Percentiles rank a stretch among this genome's conserved stretches.
Evolutionary conservation across 2,113 vertebrate species (phyloP).

Genomic region (Lamprotornis superbus): DNA sequence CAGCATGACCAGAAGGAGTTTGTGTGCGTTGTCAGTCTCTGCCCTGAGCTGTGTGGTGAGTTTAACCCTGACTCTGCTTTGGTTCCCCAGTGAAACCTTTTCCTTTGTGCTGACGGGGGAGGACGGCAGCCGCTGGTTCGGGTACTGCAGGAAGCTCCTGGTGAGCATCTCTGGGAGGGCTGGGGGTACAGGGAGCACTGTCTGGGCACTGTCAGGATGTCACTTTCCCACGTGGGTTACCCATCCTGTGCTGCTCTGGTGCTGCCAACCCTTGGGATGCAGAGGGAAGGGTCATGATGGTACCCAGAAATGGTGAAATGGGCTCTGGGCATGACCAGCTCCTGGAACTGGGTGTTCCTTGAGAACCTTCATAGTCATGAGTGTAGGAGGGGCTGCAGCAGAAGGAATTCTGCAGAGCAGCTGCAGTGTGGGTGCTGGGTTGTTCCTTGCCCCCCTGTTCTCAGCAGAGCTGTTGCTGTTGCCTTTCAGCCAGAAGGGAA

Average conservation of each 20-base stretch:
- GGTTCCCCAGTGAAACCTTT: constrained; percentile 88
- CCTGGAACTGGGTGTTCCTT: neutral
- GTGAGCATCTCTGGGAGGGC: constrained; percentile 75
- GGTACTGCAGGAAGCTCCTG: constrained; percentile 97
- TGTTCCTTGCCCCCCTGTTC: neutral
- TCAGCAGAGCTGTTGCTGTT: constrained; percentile 16
- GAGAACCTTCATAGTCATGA: neutral
- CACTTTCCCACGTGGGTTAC: neutral
- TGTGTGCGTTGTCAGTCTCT: neutral
- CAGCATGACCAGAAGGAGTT: neutral
- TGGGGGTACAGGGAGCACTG: neutral
- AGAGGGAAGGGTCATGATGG: neutral
- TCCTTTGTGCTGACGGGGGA: constrained; percentile 96
- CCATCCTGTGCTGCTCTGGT: neutral
- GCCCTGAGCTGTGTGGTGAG: neutral
- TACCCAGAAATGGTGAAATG: neutral
- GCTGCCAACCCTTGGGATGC: neutral
- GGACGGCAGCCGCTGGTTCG: constrained; percentile 96
- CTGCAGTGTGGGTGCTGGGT: neutral
- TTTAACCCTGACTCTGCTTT: constrained; percentile 12
- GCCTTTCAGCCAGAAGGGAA: constrained; percentile 84
- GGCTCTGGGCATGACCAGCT: neutral
- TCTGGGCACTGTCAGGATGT: accelerated
- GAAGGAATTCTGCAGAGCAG: neutral
- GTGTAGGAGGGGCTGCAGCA: neutral